Percentiles rank a stretch among this genome's conserved stretches.
These are phyloP conservation scores for Cardinalis cardinalis DNA, from an alignment of 2,113 vertebrate species.

Conservation along the genomic window DNA sequence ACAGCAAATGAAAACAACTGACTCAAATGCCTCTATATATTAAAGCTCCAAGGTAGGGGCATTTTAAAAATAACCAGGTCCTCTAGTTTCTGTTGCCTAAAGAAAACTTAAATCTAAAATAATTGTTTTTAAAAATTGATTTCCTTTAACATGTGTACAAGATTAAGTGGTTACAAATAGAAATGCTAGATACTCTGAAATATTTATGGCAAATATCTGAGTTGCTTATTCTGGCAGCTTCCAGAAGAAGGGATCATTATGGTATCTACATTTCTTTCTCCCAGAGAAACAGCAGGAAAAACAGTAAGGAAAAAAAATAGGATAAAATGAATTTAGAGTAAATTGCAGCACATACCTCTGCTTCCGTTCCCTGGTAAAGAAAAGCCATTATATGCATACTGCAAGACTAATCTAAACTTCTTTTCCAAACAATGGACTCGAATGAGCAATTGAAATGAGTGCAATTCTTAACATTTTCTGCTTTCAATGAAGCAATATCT, in stretches of 20 bases:
- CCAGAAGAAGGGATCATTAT: conserved; percentile 11
- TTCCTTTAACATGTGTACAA: conserved; percentile 61
- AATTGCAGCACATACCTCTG: not conserved
- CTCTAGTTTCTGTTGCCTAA: conserved; percentile 4
- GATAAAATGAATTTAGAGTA: not conserved
- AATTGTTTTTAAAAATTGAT: conserved; percentile 43
- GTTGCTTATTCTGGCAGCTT: conserved; percentile 50
- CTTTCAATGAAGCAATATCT: not conserved
- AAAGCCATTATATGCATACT: not conserved
- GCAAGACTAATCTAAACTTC: not conserved
- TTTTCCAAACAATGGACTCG: not conserved
- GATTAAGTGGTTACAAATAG: conserved; percentile 45
- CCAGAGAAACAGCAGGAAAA: not conserved
- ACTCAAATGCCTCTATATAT: conserved; percentile 30
- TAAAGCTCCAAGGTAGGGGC: conserved; percentile 3
- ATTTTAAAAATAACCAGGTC: conserved; percentile 46
- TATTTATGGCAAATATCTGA: conserved; percentile 24
- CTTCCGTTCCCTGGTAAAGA: not conserved
- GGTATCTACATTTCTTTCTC: not conserved
- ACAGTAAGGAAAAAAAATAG: not conserved
- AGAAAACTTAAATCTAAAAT: conserved; percentile 52
- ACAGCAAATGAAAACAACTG: conserved; percentile 48
- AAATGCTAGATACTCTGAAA: conserved; percentile 44
- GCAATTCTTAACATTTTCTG: not conserved
- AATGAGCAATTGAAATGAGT: not conserved